A percentile compares a stretch with the other conserved stretches of the same genome.
Conservation (phyloP, 2,888 invertebrate species). For the Pseudeuparius sepicola region DNA sequence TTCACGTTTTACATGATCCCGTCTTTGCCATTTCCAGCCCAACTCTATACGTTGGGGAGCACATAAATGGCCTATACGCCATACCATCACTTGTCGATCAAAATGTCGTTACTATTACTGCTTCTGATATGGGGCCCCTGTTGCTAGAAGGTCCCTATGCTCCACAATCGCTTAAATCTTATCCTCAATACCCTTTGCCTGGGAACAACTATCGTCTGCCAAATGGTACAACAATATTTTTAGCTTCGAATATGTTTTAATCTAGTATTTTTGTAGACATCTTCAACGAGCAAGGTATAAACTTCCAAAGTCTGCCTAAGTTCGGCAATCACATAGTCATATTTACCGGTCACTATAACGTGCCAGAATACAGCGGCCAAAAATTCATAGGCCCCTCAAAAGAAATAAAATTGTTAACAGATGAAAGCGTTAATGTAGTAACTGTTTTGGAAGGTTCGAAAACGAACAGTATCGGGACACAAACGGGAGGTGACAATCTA, state of each 20-base stretch:
- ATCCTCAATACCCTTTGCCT: constrained; percentile 32
- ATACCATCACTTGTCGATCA: constrained; percentile 88
- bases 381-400: constrained; percentile 32
- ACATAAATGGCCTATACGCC: constrained; percentile 80
- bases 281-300: constrained; percentile 23
- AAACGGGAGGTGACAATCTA: constrained; percentile 7
- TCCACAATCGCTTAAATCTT: constrained; percentile 29
- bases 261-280: constrained; percentile 23
- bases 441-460: too few species aligned
- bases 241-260: constrained; percentile 8
- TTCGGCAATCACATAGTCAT: constrained; percentile 33
- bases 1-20: too few species aligned
- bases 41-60: constrained; percentile 87
- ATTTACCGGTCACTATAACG: constrained; percentile 59
- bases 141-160: constrained; percentile 62
- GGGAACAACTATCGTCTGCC: constrained; percentile 34
- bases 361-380: constrained; percentile 46
- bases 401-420: constrained; percentile 31
- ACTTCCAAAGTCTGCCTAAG: constrained; percentile 34
- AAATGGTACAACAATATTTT: constrained; percentile 25
- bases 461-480: constrained; percentile 12
- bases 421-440: constrained; percentile 22
- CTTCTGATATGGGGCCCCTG: constrained; percentile 54
- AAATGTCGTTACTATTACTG: constrained; percentile 70
- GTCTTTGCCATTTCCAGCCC: constrained; percentile 59